Conservation (phyloP, 2,113 vertebrate species). For the Podarcis muralis region DNA sequence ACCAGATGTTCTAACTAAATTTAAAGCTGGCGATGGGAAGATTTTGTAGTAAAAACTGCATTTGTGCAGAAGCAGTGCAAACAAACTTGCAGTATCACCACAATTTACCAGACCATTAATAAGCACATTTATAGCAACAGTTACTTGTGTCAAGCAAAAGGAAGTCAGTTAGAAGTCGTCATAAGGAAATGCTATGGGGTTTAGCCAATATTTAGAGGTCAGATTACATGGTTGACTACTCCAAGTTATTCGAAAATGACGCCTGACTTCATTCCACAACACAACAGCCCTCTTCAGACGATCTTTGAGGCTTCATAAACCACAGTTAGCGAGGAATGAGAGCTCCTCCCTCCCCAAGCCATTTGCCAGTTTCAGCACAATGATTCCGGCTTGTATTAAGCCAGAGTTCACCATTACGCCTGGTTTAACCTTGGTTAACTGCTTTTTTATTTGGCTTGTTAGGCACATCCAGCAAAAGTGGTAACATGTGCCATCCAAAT, state of each 20-base stretch:
- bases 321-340: not conserved
- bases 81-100: not conserved
- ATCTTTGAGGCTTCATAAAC: not conserved
- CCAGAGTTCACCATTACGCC: not conserved
- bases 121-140: not conserved
- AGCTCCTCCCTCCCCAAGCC: not conserved
- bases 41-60: constrained; percentile 49
- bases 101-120: not conserved
- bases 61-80: not conserved
- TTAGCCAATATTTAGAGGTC: constrained; percentile 41
- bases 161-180: constrained; percentile 42
- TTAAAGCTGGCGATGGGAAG: constrained; percentile 67
- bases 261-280: not conserved
- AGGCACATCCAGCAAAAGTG: not conserved
- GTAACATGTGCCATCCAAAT: not conserved
- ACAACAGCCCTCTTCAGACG: not conserved
- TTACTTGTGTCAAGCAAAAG: constrained; percentile 11
- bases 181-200: constrained; percentile 43
- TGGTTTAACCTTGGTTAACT: not conserved
- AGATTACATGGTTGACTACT: not conserved
- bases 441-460: not conserved
- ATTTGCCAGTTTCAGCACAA: not conserved
- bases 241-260: not conserved
- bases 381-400: not conserved
- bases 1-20: constrained; percentile 66